Percentiles rank a stretch among this genome's conserved stretches.
Evolutionary conservation across 92 coral and sea anemone genomes (phyloP).

Genomic region (Siderastrea siderea): DNA sequence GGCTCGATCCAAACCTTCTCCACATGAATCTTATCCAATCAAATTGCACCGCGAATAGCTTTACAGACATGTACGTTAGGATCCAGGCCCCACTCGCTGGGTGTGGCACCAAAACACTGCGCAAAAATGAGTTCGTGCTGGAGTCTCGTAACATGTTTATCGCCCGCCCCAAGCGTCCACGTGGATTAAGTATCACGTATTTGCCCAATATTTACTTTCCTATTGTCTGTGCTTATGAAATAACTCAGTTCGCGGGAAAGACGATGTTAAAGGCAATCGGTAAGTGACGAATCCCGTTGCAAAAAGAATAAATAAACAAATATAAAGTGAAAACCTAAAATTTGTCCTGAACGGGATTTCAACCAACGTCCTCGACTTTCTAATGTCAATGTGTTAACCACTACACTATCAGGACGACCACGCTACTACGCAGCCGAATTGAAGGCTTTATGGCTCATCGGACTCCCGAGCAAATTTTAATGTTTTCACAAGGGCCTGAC

Average conservation of each 20-base stretch:
- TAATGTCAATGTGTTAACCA: too few species aligned
- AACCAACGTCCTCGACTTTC: too few species aligned
- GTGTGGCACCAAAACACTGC: slow-evolving; percentile 62
- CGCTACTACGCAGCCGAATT: too few species aligned
- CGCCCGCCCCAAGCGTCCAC: slow-evolving; percentile 40
- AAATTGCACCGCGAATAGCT: slow-evolving; percentile 57
- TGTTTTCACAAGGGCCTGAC: too few species aligned
- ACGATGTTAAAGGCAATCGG: slow-evolving; percentile 19
- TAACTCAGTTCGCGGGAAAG: background rate
- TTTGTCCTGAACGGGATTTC: too few species aligned
- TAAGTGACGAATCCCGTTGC: background rate
- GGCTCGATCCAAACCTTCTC: slow-evolving; percentile 68
- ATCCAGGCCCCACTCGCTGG: slow-evolving; percentile 69
- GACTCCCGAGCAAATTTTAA: too few species aligned
- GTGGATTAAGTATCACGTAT: slow-evolving; percentile 37
- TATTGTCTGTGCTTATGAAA: slow-evolving; percentile 60
- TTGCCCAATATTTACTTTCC: slow-evolving; percentile 75
- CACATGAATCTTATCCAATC: slow-evolving; percentile 72
- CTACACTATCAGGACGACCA: too few species aligned
- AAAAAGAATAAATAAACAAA: too few species aligned
- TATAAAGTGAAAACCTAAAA: too few species aligned
- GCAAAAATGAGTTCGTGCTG: slow-evolving; percentile 27
- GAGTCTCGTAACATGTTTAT: slow-evolving; percentile 55
- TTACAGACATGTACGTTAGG: slow-evolving; percentile 49
- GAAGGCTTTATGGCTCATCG: too few species aligned